phyloP scores from a whole-genome alignment of 2,113 vertebrate species.

The Mustela nigripes region DNA sequence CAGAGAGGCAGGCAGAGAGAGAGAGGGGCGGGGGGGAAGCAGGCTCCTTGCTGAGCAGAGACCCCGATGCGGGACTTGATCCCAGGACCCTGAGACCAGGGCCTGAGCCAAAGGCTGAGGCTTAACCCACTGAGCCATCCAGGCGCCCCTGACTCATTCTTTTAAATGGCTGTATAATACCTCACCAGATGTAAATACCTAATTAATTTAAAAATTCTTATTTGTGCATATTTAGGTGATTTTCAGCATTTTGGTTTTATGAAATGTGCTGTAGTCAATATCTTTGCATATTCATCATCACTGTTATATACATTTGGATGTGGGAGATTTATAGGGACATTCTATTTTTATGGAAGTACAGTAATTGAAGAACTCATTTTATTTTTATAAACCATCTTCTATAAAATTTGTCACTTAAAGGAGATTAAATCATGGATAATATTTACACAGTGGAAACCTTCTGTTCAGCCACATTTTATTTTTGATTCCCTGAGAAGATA shows the following conservation, averaged over 20 bases:
- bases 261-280: neutral
- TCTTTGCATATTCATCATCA: neutral
- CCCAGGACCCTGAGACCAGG: too few relatives aligned
- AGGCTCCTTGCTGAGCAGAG: too few relatives aligned
- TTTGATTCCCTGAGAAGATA: conserved; percentile 16
- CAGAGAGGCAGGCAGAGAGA: too few relatives aligned
- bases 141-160: neutral
- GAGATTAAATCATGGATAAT: neutral
- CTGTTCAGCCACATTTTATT: neutral
- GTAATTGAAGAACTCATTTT: neutral
- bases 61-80: accelerated
- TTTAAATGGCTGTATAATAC: neutral
- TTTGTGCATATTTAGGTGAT: neutral
- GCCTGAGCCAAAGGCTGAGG: too few relatives aligned
- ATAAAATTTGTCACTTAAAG: conserved; percentile 29
- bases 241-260: conserved; percentile 38
- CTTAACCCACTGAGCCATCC: too few relatives aligned
- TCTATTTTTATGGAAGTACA: neutral
- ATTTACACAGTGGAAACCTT: neutral
- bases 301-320: neutral
- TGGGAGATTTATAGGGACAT: neutral
- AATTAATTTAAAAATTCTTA: neutral
- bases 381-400: conserved; percentile 8
- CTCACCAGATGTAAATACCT: too few relatives aligned
- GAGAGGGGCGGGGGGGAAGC: too few relatives aligned